A percentile compares a stretch with the other conserved stretches of the same genome.
Conservation (phyloP, 1,140 invertebrate species). For the Leucophenga varia region DNA sequence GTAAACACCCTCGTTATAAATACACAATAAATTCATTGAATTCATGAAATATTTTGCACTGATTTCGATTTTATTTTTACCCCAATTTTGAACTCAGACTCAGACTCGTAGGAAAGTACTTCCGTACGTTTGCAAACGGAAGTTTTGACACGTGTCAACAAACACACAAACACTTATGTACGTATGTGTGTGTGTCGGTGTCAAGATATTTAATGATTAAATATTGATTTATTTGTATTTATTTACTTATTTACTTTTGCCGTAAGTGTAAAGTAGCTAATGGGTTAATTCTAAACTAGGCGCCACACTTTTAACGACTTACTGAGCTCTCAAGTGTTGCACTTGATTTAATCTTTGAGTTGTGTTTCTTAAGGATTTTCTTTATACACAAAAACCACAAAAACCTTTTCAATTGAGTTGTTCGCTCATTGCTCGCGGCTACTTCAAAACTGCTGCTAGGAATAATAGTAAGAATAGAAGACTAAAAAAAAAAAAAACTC, state of each 20-base stretch:
- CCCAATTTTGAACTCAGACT: slow-evolving; percentile 31
- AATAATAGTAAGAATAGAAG: too few relatives aligned
- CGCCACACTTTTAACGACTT: too few relatives aligned
- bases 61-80: slow-evolving; percentile 42
- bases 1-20: too few relatives aligned
- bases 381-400: too few relatives aligned
- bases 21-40: too few relatives aligned
- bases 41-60: slow-evolving; percentile 16
- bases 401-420: slow-evolving; percentile 37
- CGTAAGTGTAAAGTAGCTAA: too few relatives aligned
- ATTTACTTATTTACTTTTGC: too few relatives aligned
- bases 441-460: slow-evolving; percentile 41
- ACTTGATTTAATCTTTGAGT: too few relatives aligned
- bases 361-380: too few relatives aligned
- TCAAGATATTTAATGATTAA: slow-evolving; percentile 43
- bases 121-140: slow-evolving; percentile 52
- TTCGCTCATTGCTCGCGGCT: slow-evolving; percentile 41
- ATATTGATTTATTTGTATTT: slow-evolving; percentile 56
- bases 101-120: slow-evolving; percentile 31
- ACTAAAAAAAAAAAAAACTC: neutral
- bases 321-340: too few relatives aligned
- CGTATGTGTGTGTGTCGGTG: slow-evolving; percentile 12
- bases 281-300: too few relatives aligned
- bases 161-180: slow-evolving; percentile 16
- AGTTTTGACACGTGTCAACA: slow-evolving; percentile 56